Percentiles rank a stretch among this genome's conserved stretches.
Conservation (phyloP, 2,797 vertebrate genomes). For the Phrynocephalus forsythii region DNA sequence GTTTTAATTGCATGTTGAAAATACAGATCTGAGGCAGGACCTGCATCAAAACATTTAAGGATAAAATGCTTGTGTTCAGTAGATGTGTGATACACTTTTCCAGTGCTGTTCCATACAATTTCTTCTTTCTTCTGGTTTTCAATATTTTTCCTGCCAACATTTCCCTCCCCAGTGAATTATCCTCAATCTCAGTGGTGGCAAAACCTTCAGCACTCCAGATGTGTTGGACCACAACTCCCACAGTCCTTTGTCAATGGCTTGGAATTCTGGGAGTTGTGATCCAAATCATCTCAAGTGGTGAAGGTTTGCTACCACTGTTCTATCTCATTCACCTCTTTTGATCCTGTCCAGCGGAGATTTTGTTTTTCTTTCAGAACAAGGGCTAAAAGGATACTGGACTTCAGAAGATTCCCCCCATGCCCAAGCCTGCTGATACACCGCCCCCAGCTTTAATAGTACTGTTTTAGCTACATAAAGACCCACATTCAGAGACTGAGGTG, state of each 20-base stretch:
- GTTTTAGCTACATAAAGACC: background rate
- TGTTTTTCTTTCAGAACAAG: background rate
- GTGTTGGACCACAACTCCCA: no score
- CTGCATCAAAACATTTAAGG: background rate
- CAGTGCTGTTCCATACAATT: background rate
- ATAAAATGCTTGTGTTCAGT: background rate
- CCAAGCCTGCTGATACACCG: background rate
- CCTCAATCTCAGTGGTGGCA: no score
- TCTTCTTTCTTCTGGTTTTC: background rate
- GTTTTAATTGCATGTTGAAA: background rate
- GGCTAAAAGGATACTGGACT: no score
- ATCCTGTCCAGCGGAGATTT: background rate
- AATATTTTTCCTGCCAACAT: background rate
- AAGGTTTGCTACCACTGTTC: background rate
- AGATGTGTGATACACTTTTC: background rate
- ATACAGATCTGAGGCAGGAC: background rate
- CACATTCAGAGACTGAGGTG: background rate
- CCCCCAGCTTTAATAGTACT: background rate
- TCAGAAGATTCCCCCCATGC: background rate
- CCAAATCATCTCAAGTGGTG: no score
- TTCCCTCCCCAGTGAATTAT: background rate
- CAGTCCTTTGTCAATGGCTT: no score
- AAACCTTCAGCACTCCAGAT: no score
- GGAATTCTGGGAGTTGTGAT: no score
- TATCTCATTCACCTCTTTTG: background rate